Evolutionary conservation across 1,140 invertebrate species (phyloP).

Genomic region (Neomicropteryx cornuta): DNA sequence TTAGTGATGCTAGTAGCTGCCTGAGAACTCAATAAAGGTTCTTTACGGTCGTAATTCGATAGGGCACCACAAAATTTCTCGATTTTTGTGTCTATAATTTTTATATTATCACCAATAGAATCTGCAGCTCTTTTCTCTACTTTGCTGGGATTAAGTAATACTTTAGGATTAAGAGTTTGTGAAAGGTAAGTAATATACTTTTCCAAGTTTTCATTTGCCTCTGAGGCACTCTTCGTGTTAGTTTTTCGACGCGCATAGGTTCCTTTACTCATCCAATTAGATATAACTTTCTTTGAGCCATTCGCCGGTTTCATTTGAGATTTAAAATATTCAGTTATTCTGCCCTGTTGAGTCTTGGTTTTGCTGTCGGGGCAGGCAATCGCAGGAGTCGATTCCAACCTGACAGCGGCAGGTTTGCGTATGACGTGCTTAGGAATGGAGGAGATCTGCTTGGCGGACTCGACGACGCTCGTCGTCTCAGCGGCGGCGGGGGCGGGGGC

Average conservation of each 20-base stretch:
- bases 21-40: no score
- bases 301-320: conserved; percentile 62
- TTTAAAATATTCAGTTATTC: conserved; percentile 75
- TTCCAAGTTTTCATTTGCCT: conserved; percentile 32
- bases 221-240: conserved; percentile 8
- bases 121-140: neutral
- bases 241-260: conserved; percentile 32
- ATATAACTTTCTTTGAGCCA: conserved; percentile 31
- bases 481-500: conserved; percentile 22
- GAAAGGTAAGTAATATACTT: conserved; percentile 38
- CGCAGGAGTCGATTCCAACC: conserved; percentile 17
- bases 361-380: conserved; percentile 22
- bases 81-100: no score
- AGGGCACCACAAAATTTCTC: no score
- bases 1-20: no score
- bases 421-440: conserved; percentile 12
- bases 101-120: neutral
- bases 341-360: conserved; percentile 38
- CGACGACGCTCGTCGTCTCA: conserved; percentile 20
- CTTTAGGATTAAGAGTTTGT: conserved; percentile 35
- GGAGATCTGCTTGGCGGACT: conserved; percentile 13
- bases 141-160: conserved; percentile 25
- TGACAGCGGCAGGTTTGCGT: conserved; percentile 1
- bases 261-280: conserved; percentile 25
- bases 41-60: no score